Evolutionary conservation across 2,797 vertebrate species (phyloP).

Genomic region (Megaceryle alcyon): DNA sequence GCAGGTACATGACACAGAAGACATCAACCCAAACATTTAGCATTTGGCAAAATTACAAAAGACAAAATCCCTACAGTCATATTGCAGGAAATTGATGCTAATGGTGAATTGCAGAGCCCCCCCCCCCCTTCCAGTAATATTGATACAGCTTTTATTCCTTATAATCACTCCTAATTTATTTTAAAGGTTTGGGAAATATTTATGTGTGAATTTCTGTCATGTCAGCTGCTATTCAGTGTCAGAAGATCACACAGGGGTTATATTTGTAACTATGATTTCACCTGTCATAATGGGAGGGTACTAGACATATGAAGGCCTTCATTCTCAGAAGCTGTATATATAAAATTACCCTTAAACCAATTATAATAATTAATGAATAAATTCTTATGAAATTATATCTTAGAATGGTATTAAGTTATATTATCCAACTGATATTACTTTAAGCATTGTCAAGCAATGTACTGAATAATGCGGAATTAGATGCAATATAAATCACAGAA

Average conservation of each 20-base stretch:
- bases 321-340: not conserved
- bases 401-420: not conserved
- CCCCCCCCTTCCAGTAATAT: conserved; percentile 5
- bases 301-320: not conserved
- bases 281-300: not conserved
- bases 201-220: not conserved
- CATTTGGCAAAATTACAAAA: not conserved
- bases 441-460: not conserved
- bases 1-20: not conserved
- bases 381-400: not conserved
- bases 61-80: not conserved
- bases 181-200: conserved; percentile 30
- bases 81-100: conserved; percentile 11
- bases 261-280: not conserved
- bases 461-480: not conserved
- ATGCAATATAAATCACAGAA: not conserved
- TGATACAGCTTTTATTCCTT: not conserved
- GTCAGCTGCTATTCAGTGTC: not conserved
- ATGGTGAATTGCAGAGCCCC: not conserved
- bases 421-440: not conserved
- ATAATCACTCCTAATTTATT: not conserved
- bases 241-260: not conserved
- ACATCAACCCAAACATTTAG: not conserved
- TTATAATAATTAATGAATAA: not conserved
- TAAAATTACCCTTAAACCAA: not conserved